Evolutionary conservation across 2,797 vertebrate species (phyloP), one percentile per base, ranked within the genome.

Genomic region (Brachymystax lenok): DNA sequence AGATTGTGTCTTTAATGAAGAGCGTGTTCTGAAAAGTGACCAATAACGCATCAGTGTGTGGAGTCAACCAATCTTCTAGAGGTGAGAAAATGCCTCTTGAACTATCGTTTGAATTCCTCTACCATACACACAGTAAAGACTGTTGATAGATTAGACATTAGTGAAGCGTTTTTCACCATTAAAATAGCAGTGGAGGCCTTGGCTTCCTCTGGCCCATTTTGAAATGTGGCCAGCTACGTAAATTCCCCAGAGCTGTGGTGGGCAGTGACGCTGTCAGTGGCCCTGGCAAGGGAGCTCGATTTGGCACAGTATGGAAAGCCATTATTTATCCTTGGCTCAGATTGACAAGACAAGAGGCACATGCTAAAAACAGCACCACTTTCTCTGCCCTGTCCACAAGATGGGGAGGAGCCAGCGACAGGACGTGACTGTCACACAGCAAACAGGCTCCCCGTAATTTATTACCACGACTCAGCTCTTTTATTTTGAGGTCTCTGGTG

Each of bases 401-500:
- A 76, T 69, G 74, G 64, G 35, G 69, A 17, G 75, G 56, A 46
- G 21, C 52, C 52, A 61, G 69, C 3, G 12, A 16, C 27, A 66
- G 52, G 76, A 66, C 56, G 72, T 28, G 5, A 13, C 16, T 12
- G 61, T 52, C 70, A 27, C 13, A 24, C 59, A 30, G 71, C 6
- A 28, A 56, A 30, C 71, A 2, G 27, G 3, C 27, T n/a, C 46
- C 61, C 61, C n/a, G 27, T 28, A 51, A 40, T 73, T 74, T 73
- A 75, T 75, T n/a, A 28, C 54, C 14, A 59, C 33, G 61, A 56
- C 50, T 77, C 71, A 30, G 69, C 70, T 64, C 61, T 33, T 67
- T 77, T 77, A 69, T 76, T 77, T 73, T 67, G 27, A 51, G 54
- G 24, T 61, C 63, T 50, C n/a, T 30, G 6, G 63, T 52, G 28